phyloP scores from a whole-genome alignment of 1,140 invertebrate genomes.

The Paramacrobiotus metropolitanus region DNA sequence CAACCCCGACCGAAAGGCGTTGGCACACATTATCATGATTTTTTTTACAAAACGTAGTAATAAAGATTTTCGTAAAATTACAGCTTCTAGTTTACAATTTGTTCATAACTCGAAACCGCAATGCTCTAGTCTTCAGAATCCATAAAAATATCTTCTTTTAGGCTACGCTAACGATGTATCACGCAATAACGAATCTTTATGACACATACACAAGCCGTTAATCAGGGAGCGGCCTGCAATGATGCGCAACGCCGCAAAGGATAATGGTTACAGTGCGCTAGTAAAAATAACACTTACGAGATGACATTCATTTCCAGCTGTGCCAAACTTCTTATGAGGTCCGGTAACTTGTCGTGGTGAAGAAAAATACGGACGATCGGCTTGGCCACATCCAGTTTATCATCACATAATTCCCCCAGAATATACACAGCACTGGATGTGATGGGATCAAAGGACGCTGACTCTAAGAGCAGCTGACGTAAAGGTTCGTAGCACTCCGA shows the following conservation, averaged over 20 bases:
- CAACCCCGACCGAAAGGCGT: too few species aligned
- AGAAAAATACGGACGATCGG: conserved; percentile 57
- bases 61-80: too few species aligned
- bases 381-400: conserved; percentile 61
- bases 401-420: conserved; percentile 56
- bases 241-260: neutral
- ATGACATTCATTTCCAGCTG: conserved; percentile 62
- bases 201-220: neutral
- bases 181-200: too few species aligned
- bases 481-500: conserved; percentile 49
- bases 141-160: too few species aligned
- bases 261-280: neutral
- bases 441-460: conserved; percentile 44
- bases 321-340: conserved; percentile 50
- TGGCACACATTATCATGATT: too few species aligned
- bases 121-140: too few species aligned
- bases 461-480: conserved; percentile 44
- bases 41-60: too few species aligned
- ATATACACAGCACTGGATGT: conserved; percentile 60
- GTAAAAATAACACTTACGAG: conserved; percentile 35
- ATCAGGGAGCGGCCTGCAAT: neutral
- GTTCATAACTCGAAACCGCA: too few species aligned
- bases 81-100: too few species aligned
- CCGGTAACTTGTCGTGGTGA: conserved; percentile 54
- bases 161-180: too few species aligned